Conservation (phyloP, 2,797 vertebrate species). For the Typhlichthys subterraneus region DNA sequence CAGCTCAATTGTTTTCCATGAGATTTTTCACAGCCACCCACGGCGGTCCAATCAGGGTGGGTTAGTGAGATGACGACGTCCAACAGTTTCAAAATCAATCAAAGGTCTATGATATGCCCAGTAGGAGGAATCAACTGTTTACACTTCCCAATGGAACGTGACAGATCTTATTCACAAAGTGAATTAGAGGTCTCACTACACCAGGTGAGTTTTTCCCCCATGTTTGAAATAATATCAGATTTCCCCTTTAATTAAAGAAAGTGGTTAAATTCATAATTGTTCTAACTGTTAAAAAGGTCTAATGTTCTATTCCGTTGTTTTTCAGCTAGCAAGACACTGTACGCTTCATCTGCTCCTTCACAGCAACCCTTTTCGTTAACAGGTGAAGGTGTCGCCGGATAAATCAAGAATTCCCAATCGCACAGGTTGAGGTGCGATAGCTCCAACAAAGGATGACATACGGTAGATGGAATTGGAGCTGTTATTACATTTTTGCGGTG, state of each 20-base stretch:
- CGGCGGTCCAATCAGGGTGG: too few species aligned
- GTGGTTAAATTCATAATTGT: too few species aligned
- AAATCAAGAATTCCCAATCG: not conserved
- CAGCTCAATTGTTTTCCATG: too few species aligned
- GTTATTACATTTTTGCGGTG: slow-evolving; percentile 20
- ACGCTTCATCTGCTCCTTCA: slow-evolving; percentile 2
- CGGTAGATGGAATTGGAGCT: slow-evolving; percentile 13
- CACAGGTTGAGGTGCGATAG: not conserved
- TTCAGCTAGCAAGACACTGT: not conserved
- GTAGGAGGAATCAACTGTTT: too few species aligned
- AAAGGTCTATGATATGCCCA: too few species aligned
- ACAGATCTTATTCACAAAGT: too few species aligned
- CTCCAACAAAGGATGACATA: not conserved
- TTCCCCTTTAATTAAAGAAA: too few species aligned
- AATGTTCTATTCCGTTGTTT: not conserved
- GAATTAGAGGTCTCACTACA: not conserved
- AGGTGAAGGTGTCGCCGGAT: not conserved
- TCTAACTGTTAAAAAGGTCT: not conserved
- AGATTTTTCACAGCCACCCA: too few species aligned
- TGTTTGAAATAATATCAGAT: too few species aligned
- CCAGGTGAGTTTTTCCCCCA: not conserved
- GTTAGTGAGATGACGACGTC: too few species aligned
- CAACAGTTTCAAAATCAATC: too few species aligned
- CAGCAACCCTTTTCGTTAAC: not conserved
- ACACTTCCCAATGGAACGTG: too few species aligned